Evolutionary conservation across 2,797 vertebrate genomes (phyloP).

Genomic region (Gouania willdenowi): DNA sequence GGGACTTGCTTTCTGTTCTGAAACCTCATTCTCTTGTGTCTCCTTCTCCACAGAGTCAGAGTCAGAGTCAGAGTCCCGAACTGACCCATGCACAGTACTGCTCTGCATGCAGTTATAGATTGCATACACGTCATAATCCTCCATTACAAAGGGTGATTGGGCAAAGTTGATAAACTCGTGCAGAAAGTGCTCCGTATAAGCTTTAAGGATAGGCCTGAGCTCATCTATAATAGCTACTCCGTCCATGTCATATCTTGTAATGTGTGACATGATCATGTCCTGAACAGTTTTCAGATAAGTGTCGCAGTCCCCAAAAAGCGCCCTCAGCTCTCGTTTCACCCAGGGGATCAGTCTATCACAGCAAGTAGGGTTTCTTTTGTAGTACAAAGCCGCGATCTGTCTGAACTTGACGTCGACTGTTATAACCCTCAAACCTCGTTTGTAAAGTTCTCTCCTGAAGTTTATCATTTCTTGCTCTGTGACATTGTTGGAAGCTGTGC

Average conservation of each 20-base stretch:
- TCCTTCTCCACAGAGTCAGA: constrained; percentile 81
- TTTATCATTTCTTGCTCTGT: constrained; percentile 85
- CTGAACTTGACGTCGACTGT: constrained; percentile 84
- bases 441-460: constrained; percentile 89
- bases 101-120: constrained; percentile 85
- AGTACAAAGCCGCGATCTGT: constrained; percentile 90
- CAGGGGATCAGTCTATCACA: constrained; percentile 90
- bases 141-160: constrained; percentile 89
- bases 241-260: constrained; percentile 86
- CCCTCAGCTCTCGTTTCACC: constrained; percentile 87
- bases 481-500: constrained; percentile 71
- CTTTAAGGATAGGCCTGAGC: constrained; percentile 86
- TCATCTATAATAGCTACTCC: constrained; percentile 83
- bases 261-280: constrained; percentile 90
- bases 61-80: constrained; percentile 73
- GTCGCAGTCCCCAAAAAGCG: constrained; percentile 86
- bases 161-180: constrained; percentile 94
- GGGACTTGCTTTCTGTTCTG: constrained; percentile 30
- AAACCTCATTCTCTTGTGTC: constrained; percentile 28
- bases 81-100: constrained; percentile 59
- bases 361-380: constrained; percentile 88
- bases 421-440: constrained; percentile 80
- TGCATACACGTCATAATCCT: constrained; percentile 88
- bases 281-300: constrained; percentile 90
- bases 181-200: constrained; percentile 89